Evolutionary conservation across 2,113 vertebrate species (phyloP).

Genomic region (Tauraco erythrolophus): DNA sequence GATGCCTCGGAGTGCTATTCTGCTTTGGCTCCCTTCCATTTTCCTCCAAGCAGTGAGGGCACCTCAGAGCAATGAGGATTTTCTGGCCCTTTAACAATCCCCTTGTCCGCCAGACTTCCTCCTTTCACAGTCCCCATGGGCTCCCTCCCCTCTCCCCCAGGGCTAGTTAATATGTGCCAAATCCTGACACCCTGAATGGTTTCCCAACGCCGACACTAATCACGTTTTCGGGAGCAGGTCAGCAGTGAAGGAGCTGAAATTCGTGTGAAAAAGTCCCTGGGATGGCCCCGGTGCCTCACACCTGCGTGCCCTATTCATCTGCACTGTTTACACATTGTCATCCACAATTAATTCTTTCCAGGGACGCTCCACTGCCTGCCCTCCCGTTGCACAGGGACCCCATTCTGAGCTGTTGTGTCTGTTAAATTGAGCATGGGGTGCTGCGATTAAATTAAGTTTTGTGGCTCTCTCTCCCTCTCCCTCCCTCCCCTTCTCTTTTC

Average conservation of each 20-base stretch:
- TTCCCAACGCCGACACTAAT: constrained; percentile 76
- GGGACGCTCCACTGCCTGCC: constrained; percentile 76
- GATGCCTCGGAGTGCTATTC: background rate
- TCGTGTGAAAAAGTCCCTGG: constrained; percentile 80
- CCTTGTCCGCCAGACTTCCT: constrained; percentile 62
- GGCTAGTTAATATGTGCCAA: constrained; percentile 75
- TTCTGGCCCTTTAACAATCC: constrained; percentile 59
- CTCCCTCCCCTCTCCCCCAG: constrained; percentile 37
- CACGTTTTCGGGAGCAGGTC: constrained; percentile 77
- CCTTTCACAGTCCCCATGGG: constrained; percentile 42
- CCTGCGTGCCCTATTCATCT: constrained; percentile 84
- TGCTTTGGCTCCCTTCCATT: background rate
- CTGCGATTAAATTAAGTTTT: constrained; percentile 83
- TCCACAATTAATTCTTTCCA: constrained; percentile 85
- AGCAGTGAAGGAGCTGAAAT: constrained; percentile 73
- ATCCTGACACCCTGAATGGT: constrained; percentile 74
- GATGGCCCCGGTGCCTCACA: constrained; percentile 80
- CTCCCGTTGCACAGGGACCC: constrained; percentile 78
- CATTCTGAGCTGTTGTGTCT: constrained; percentile 85
- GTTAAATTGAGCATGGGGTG: constrained; percentile 86
- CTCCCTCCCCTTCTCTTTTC: constrained; percentile 30
- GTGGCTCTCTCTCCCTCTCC: constrained; percentile 56
- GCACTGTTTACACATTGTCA: constrained; percentile 86
- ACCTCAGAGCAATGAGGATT: constrained; percentile 24
- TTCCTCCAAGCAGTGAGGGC: background rate